Conservation (phyloP, 2,113 vertebrate species). For the Petrocephalus zakoni region DNA sequence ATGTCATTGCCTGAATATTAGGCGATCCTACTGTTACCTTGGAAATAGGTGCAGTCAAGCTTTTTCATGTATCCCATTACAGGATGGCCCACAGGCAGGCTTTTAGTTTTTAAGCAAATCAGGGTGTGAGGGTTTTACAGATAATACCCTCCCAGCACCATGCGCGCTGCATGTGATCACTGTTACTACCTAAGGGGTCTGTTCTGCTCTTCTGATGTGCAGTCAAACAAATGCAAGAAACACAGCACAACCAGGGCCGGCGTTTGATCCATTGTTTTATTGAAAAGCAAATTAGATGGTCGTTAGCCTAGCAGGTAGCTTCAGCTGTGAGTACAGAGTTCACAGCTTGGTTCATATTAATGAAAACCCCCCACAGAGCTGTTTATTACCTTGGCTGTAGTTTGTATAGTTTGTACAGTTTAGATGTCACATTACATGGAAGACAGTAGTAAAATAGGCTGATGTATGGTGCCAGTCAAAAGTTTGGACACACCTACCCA, state of each 20-base stretch:
- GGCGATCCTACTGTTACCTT: no score
- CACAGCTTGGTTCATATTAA: not conserved
- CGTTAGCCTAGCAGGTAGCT: not conserved
- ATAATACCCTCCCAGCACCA: not conserved
- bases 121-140: not conserved
- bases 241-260: not conserved
- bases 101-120: not conserved
- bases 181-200: not conserved
- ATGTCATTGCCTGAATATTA: no score
- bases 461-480: not conserved
- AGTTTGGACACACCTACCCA: not conserved
- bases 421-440: not conserved
- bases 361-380: not conserved
- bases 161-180: not conserved
- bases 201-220: not conserved
- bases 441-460: not conserved
- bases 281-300: not conserved
- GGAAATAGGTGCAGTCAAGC: no score
- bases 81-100: not conserved
- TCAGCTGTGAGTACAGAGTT: not conserved
- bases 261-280: not conserved
- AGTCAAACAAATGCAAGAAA: not conserved
- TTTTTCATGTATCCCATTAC: not conserved
- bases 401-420: not conserved
- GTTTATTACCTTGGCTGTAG: slow-evolving; percentile 1